phyloP scores from a whole-genome alignment of 2,888 invertebrate genomes.

The Drosophila paucipuncta region DNA sequence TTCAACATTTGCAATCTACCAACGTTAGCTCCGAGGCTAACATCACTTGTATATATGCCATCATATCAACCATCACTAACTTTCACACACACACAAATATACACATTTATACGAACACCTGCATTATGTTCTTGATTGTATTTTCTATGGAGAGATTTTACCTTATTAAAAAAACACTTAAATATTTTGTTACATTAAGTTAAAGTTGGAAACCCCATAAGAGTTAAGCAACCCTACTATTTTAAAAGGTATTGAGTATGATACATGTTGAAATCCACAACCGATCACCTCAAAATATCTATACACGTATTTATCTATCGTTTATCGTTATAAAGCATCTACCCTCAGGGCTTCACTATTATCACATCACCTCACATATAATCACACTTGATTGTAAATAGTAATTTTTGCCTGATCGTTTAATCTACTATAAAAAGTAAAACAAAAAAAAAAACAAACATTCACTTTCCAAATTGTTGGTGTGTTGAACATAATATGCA shows the following conservation, averaged over 20 bases:
- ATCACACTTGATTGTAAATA: constrained; percentile 55
- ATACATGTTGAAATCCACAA: constrained; percentile 38
- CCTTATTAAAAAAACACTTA: constrained; percentile 66
- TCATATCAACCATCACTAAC: constrained; percentile 40
- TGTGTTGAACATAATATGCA: constrained; percentile 67
- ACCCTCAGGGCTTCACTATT: background rate
- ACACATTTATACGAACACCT: constrained; percentile 14
- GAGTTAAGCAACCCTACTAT: constrained; percentile 4
- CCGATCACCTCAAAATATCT: constrained; percentile 7
- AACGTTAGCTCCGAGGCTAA: constrained; percentile 12
- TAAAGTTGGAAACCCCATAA: constrained; percentile 9
- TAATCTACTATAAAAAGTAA: constrained; percentile 23
- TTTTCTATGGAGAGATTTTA: constrained; percentile 77
- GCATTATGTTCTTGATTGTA: constrained; percentile 51
- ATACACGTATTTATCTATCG: background rate
- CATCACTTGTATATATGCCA: constrained; percentile 64
- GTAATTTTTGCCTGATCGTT: constrained; percentile 60
- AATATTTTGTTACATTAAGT: constrained; percentile 19
- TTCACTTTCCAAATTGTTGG: constrained; percentile 59
- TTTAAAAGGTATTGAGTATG: constrained; percentile 7
- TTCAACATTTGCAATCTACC: constrained; percentile 1
- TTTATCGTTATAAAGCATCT: constrained; percentile 1
- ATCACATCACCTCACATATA: constrained; percentile 18
- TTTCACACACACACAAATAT: constrained; percentile 16
- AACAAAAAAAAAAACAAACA: background rate